Percentiles rank a stretch among this genome's conserved stretches.
phyloP scores from a whole-genome alignment of 2,113 vertebrate genomes.

The Rhadina sibilatrix region DNA sequence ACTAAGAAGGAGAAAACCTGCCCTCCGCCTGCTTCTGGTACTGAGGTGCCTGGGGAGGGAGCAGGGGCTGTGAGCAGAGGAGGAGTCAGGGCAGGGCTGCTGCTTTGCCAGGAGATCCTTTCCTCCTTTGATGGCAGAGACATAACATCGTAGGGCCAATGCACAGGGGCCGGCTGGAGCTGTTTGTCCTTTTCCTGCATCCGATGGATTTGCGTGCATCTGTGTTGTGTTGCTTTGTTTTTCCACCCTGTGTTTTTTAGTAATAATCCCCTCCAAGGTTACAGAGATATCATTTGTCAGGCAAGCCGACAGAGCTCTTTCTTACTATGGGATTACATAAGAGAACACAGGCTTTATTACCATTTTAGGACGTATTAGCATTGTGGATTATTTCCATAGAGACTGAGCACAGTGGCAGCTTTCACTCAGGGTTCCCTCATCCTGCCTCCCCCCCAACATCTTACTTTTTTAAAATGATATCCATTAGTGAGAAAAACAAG shows the following conservation, averaged over 20 bases:
- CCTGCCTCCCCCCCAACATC: not conserved
- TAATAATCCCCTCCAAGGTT: constrained; percentile 68
- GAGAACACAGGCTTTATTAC: constrained; percentile 62
- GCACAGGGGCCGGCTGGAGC: not conserved
- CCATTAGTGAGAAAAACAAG: not conserved
- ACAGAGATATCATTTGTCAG: constrained; percentile 63
- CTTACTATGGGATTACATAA: constrained; percentile 69
- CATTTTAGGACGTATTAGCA: constrained; percentile 63
- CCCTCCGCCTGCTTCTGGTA: not conserved
- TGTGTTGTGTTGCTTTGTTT: not conserved
- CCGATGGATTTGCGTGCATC: not conserved
- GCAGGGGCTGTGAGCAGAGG: not conserved
- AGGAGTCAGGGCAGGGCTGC: not conserved
- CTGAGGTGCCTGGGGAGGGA: not conserved
- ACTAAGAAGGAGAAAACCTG: not conserved
- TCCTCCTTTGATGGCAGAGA: not conserved
- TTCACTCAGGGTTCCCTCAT: not conserved
- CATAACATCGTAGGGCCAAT: fast-evolving
- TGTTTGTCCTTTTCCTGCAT: constrained; percentile 24
- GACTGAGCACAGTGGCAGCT: not conserved
- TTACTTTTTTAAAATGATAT: not conserved
- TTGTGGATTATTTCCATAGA: constrained; percentile 66
- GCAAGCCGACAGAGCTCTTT: constrained; percentile 55
- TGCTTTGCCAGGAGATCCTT: not conserved
- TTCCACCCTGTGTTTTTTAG: constrained; percentile 34